Evolutionary conservation across 2,113 vertebrate species (phyloP), one percentile per base, ranked within the genome.

Genomic region (Mastomys natalensis): DNA sequence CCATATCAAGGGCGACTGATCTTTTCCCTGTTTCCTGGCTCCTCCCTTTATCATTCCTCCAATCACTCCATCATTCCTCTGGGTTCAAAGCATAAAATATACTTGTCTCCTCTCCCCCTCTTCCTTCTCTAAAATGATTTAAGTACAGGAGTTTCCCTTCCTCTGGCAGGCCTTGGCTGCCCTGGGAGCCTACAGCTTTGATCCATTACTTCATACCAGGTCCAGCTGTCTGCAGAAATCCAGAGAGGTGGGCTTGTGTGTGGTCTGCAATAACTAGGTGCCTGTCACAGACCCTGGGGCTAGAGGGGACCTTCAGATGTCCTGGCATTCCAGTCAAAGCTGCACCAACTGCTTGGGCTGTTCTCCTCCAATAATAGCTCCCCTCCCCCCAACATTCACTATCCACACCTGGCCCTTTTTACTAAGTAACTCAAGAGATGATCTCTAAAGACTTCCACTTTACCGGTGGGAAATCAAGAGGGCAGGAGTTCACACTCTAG

Each of bases 211-310:
- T 26, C 1, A 1, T 2, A 55, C 19, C 10, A 8, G 43, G n/a
- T n/a, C 51, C 58, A 26, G 34, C 43, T 26, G 82, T 78, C 37
- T 24, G 5, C 12, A 43, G 87, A 13, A 53, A 40, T 2, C 15
- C 31, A 7, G 68, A 77, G 15, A 60, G 73, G 62, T 55, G 81
- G 26, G 45, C 22, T 40, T 55, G 74, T 3, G 1, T 0, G 24
- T 0, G 1, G 2, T 1, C 4, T 3, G 24, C 48, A 40, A 31
- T 1, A 5, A 45, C 22, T n/a, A 6, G 43, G 16, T 55, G 4
- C 16, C 40, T 19, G 77, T 80, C 68, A 34, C 45, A 78, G 29
- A 3, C 43, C 45, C 74, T 82, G 34, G 31, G 60, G 51, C 73
- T 43, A n/a, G 45, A 94, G 22, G 60, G 74, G 21, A 31, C 45